Evolutionary conservation across 2,113 vertebrate species (phyloP), one percentile per base, ranked within the genome.

Genomic region (Chelonoidis abingdonii): DNA sequence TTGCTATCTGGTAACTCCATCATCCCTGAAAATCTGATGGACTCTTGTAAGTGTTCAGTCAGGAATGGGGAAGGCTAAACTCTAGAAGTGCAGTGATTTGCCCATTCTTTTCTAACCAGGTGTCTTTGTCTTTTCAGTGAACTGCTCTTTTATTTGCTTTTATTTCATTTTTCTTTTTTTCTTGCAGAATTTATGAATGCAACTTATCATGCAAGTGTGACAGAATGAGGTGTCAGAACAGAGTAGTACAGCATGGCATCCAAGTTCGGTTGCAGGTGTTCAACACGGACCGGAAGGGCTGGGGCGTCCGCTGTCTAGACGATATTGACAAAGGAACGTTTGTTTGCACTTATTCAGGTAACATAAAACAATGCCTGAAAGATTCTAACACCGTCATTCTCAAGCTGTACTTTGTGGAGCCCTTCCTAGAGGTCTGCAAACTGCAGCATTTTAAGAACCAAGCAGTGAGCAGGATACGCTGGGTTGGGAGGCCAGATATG

Each of bases 321-420:
- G 99, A 99, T 97, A 97, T 99, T 3, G 99, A 99, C 96, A 97
- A 91, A 35, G 99, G 99, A 12, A 99, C 99, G 0, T 99, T 99
- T 87, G 97, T 99, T 95, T 99, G 99, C 88, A 99, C 98, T 62
- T 99, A 99, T 17, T 98, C 99, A 98, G 99, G 99, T 99, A 98
- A 97, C 96, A 81, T 86, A 88, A 89, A 86, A 76, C 52, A 53
- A 78, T 50, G 47, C 19, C 14, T 78, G 86, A 78, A 89, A 80
- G 53, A 27, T 1, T 22, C 0, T 54, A 65, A 7, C 8, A 3
- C 79, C 49, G 83, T 89, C 88, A 53, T 93, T 19, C 75, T 35
- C 90, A 12, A 47, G 6, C 47, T 3, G 0, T 83, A 13, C 75
- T 44, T 19, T 38, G 16, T 90, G 79, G 25, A 53, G 14, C 80